Conservation (phyloP, 2,113 vertebrate species). For the Garra rufa region DNA sequence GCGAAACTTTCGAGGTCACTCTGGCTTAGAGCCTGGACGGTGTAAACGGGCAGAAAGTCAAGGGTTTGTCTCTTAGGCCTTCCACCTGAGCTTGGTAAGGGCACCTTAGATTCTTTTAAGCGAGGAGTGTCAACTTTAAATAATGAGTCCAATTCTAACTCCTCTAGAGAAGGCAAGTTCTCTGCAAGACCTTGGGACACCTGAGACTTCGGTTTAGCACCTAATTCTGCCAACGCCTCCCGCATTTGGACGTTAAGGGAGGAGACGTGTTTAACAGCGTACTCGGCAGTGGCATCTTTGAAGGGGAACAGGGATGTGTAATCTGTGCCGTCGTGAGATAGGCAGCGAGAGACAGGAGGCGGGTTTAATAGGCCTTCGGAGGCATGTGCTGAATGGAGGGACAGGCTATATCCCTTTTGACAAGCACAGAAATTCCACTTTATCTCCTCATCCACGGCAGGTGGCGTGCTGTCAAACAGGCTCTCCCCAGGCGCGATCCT, state of each 20-base stretch:
- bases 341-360: constrained; percentile 65
- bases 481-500: constrained; percentile 80
- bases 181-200: background rate
- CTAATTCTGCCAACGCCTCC: constrained; percentile 45
- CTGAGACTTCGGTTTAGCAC: constrained; percentile 11
- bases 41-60: constrained; percentile 66
- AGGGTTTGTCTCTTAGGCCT: constrained; percentile 55
- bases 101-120: background rate
- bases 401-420: constrained; percentile 54
- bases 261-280: constrained; percentile 64
- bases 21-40: constrained; percentile 63
- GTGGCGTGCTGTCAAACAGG: constrained; percentile 77
- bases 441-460: constrained; percentile 52
- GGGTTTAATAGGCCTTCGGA: constrained; percentile 52
- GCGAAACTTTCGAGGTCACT: constrained; percentile 71
- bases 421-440: constrained; percentile 76
- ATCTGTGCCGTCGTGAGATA: constrained; percentile 72
- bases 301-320: constrained; percentile 76
- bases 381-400: constrained; percentile 29
- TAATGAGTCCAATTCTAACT: constrained; percentile 24
- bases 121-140: background rate
- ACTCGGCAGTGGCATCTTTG: constrained; percentile 78
- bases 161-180: background rate
- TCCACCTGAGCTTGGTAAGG: background rate
- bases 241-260: constrained; percentile 58